These are phyloP conservation scores for Lepetodrilus schrolli DNA, from an alignment of 2,888 invertebrate species.

Conservation along the genomic window DNA sequence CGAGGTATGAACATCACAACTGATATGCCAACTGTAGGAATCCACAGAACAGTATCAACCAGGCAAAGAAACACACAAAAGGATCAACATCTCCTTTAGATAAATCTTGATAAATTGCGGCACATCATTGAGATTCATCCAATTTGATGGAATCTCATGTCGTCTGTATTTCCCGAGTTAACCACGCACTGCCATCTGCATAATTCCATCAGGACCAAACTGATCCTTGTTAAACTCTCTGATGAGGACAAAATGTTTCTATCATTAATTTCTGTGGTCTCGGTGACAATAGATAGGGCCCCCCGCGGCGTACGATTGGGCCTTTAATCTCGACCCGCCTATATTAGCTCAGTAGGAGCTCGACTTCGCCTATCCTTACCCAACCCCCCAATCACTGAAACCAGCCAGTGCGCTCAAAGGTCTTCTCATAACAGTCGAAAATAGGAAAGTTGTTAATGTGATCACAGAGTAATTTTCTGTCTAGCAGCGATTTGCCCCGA, in stretches of 20 bases:
- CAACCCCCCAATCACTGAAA: neutral
- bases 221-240: slow-evolving; percentile 2
- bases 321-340: slow-evolving; percentile 29
- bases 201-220: neutral
- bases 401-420: neutral
- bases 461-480: slow-evolving; percentile 28
- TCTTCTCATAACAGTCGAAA: slow-evolving; percentile 4
- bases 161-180: too few species aligned
- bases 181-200: neutral
- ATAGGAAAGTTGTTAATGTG: slow-evolving; percentile 24
- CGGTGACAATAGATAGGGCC: neutral
- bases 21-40: too few species aligned
- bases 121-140: too few species aligned
- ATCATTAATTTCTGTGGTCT: slow-evolving; percentile 16
- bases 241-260: slow-evolving; percentile 1
- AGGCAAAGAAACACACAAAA: too few species aligned
- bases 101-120: too few species aligned
- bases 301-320: neutral
- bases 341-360: slow-evolving; percentile 1
- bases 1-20: too few species aligned
- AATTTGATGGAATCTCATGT: too few species aligned
- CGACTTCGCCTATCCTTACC: neutral
- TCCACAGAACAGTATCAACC: too few species aligned
- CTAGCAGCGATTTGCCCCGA: slow-evolving; percentile 23
- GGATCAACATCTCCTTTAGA: too few species aligned